These are phyloP conservation scores for Ammospiza maritima DNA, from an alignment of 2,797 vertebrate genomes.

Conservation along the genomic window DNA sequence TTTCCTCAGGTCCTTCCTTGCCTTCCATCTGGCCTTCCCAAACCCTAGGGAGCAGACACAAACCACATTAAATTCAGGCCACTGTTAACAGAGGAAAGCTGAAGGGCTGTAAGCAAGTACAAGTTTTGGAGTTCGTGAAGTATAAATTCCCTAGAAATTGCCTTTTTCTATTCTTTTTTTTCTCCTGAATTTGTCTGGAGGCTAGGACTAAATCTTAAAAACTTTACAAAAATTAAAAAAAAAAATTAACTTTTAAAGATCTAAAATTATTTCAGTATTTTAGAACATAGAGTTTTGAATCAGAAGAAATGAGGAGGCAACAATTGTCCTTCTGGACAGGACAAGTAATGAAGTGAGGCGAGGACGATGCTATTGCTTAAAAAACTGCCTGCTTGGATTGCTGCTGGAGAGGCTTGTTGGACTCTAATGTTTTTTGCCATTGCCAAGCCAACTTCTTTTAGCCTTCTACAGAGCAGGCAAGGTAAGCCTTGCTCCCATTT, in stretches of 20 bases:
- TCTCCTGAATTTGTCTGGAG: background rate
- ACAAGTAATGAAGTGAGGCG: background rate
- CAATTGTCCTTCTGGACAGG: background rate
- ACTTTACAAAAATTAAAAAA: no score
- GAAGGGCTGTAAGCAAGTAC: background rate
- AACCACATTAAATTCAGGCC: background rate
- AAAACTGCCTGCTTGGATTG: background rate
- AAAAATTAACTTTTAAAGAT: background rate
- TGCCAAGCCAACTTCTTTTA: conserved; percentile 11
- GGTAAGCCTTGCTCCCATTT: conserved; percentile 4
- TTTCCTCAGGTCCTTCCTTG: background rate
- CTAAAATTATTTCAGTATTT: background rate
- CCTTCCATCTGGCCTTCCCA: background rate
- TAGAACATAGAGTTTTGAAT: background rate
- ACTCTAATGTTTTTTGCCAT: conserved; percentile 3
- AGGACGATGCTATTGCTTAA: background rate
- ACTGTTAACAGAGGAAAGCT: background rate
- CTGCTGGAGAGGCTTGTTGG: background rate
- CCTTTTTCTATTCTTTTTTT: background rate
- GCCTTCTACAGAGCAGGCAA: conserved; percentile 4
- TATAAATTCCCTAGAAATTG: background rate
- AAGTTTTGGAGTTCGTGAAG: background rate
- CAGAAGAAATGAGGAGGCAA: background rate
- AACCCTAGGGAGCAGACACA: background rate
- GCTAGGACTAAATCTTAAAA: background rate